Percentiles rank a stretch among this genome's conserved stretches.
These are phyloP conservation scores for Coendou prehensilis DNA, from an alignment of 2,797 vertebrate species.

Conservation along the genomic window DNA sequence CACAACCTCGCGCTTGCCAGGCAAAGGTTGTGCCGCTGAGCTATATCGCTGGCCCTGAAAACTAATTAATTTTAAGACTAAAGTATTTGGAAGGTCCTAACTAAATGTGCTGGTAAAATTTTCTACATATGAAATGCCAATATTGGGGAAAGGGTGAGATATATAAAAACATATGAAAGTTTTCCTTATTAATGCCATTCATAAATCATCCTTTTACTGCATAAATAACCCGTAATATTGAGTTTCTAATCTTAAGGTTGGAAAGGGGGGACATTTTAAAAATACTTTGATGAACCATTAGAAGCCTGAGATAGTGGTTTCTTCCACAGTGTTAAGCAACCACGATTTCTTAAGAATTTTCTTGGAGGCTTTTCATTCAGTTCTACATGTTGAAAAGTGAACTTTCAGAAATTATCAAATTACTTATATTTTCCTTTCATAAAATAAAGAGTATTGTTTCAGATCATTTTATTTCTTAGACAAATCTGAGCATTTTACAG, in stretches of 20 bases:
- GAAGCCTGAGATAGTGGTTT: not conserved
- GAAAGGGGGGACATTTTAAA: not conserved
- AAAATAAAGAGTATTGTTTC: not conserved
- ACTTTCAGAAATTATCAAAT: not conserved
- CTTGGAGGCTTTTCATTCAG: not conserved
- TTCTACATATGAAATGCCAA: not conserved
- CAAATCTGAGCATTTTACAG: conserved; percentile 3
- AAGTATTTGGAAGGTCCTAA: not conserved
- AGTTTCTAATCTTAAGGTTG: not conserved
- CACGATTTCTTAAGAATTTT: not conserved
- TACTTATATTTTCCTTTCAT: conserved; percentile 13
- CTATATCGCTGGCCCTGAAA: not conserved
- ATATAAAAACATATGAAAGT: not conserved
- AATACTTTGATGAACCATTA: not conserved
- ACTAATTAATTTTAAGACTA: conserved; percentile 14
- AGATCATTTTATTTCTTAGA: conserved; percentile 13
- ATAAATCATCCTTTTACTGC: not conserved
- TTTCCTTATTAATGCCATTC: not conserved
- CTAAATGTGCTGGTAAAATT: not conserved
- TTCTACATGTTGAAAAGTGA: not conserved
- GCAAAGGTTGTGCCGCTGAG: too few species aligned
- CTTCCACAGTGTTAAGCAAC: not conserved
- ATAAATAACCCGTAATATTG: not conserved
- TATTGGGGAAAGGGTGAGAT: not conserved
- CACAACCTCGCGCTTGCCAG: too few species aligned